A percentile compares a stretch with the other conserved stretches of the same genome.
These are phyloP conservation scores for Synanthedon vespiformis DNA, from an alignment of 2,888 invertebrate genomes.

Conservation along the genomic window DNA sequence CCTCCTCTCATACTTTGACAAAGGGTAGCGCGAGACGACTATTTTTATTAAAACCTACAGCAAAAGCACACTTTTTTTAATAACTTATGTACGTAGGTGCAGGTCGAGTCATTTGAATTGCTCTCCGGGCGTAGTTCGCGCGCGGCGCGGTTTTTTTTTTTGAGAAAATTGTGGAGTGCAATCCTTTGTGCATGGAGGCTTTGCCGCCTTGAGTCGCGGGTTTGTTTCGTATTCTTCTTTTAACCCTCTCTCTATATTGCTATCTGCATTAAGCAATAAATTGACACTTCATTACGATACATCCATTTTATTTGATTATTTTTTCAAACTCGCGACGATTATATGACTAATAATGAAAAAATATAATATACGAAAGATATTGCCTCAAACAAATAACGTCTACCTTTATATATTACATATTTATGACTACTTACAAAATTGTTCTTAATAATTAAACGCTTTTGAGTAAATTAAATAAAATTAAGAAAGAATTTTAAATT, in stretches of 20 bases:
- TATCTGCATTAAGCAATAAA: not conserved
- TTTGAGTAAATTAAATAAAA: too few species aligned
- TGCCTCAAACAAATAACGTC: too few species aligned
- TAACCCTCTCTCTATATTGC: not conserved
- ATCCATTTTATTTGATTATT: not conserved
- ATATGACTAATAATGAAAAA: too few species aligned
- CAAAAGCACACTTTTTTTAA: constrained; percentile 67
- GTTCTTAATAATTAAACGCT: too few species aligned
- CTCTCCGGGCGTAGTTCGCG: constrained; percentile 36
- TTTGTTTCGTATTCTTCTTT: constrained; percentile 26
- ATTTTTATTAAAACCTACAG: constrained; percentile 69
- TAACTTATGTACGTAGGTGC: constrained; percentile 61
- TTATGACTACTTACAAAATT: too few species aligned
- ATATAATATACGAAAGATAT: too few species aligned
- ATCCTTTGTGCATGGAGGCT: constrained; percentile 40
- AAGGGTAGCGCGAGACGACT: constrained; percentile 63
- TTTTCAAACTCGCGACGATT: too few species aligned
- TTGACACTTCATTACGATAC: not conserved
- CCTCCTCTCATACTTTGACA: constrained; percentile 62
- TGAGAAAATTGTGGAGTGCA: constrained; percentile 51
- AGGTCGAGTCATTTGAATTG: constrained; percentile 40
- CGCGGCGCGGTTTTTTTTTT: constrained; percentile 38
- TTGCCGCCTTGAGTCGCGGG: constrained; percentile 40
- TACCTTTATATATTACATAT: too few species aligned
- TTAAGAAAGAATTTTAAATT: too few species aligned